Evolutionary conservation across 2,113 vertebrate species (phyloP), one percentile per base, ranked within the genome.

Genomic region (Gymnobelideus leadbeateri): DNA sequence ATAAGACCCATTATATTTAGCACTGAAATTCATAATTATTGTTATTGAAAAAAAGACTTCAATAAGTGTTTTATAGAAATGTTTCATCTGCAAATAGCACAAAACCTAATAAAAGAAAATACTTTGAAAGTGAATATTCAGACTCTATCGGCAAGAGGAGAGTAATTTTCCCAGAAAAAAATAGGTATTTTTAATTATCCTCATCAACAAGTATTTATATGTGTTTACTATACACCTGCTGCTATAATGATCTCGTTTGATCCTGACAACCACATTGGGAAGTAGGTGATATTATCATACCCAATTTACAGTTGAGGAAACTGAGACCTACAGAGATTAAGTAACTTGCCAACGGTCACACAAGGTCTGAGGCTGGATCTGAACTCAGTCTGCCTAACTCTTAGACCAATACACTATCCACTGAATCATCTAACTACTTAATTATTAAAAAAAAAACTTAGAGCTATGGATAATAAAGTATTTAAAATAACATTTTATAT

Each of bases 241-340:
- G 92, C 25, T 91, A 5, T 10, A 53, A 46, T 19, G 24, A 51
- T 90, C 92, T 46, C 46, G 11, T 51, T 91, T 50, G 24, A 93
- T 37, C 49, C 46, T 77, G 9, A 68, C 1, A 52, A 61, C 91
- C 89, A 84, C 90, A 91, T 46, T 47, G 19, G 68, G 10, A 89
- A 19, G 26, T 31, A 93, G 52, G 11, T 49, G 8, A 89, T 24
- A 37, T 2, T 10, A 49, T 54, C 8, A 19, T 68, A 31, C 52
- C 2, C 28, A 91, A 95, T 92, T 90, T 28, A 90, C 25, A 92
- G 51, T 90, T 26, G 46, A 94, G 31, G 46, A 94, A 95, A 93
- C 46, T 53, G 54, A 93, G 8, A 12, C 16, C 92, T 92, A 16
- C 25, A 55, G 92, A 90, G 1, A 8, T 19, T 91, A 7, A 84